Evolutionary conservation across 2,888 invertebrate genomes (phyloP).

Genomic region (Julus scandinavius): DNA sequence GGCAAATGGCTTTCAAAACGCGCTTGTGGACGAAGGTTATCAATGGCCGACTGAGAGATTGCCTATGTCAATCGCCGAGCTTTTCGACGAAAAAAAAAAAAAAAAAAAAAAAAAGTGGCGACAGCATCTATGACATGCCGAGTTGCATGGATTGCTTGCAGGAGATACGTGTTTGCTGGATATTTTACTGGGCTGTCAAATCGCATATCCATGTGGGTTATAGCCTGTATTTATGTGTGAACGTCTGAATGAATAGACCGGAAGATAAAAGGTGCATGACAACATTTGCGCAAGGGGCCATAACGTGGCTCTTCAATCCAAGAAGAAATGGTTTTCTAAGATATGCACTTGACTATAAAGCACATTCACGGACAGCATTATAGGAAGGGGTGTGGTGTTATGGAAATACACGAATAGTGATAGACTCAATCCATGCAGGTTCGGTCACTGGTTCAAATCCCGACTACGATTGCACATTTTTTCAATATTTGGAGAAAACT

Average conservation of each 20-base stretch:
- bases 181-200: conserved; percentile 42
- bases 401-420: background rate
- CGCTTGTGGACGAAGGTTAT: conserved; percentile 42
- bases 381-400: conserved; percentile 21
- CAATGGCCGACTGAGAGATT: conserved; percentile 42
- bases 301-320: conserved; percentile 8
- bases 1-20: conserved; percentile 42
- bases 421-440: background rate
- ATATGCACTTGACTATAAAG: conserved; percentile 40
- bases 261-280: conserved; percentile 39
- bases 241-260: conserved; percentile 42
- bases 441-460: background rate
- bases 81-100: background rate
- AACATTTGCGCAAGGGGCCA: conserved; percentile 39
- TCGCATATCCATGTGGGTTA: conserved; percentile 38
- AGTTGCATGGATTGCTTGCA: background rate
- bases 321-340: conserved; percentile 19
- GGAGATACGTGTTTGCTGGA: conserved; percentile 34
- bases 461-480: conserved; percentile 53
- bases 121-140: conserved; percentile 24
- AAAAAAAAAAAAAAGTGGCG: background rate
- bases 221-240: conserved; percentile 36
- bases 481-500: background rate
- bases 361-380: conserved; percentile 21
- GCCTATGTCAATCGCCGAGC: conserved; percentile 37